Conservation (phyloP, 2,888 invertebrate genomes). For the Dicyrtomina minuta region DNA sequence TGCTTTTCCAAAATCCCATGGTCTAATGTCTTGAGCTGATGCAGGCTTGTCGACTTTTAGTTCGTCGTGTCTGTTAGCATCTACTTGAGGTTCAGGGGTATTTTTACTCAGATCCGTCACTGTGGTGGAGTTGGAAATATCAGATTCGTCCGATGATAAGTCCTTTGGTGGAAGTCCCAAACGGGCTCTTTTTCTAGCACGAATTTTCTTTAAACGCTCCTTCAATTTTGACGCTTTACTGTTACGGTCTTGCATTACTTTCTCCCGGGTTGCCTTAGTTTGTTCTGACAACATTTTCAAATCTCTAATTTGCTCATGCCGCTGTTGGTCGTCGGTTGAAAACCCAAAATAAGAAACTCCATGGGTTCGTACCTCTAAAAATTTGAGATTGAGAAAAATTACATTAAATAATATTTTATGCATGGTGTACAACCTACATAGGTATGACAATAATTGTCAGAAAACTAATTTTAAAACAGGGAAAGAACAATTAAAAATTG, state of each 20-base stretch:
- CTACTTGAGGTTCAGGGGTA: not conserved
- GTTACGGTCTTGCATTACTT: constrained; percentile 61
- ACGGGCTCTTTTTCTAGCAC: constrained; percentile 54
- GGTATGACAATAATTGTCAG: too few relatives aligned
- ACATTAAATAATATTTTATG: too few relatives aligned
- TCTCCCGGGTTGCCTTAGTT: constrained; percentile 65
- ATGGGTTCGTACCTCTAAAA: constrained; percentile 80
- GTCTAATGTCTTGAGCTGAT: constrained; percentile 59
- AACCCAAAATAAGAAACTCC: constrained; percentile 91
- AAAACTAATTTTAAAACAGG: too few relatives aligned
- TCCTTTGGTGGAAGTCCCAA: constrained; percentile 53
- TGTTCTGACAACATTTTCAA: constrained; percentile 70
- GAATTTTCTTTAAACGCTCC: constrained; percentile 58
- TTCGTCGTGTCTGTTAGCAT: not conserved
- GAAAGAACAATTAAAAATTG: too few relatives aligned
- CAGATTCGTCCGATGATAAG: not conserved
- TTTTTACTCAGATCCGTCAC: constrained; percentile 11
- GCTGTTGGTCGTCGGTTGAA: constrained; percentile 77
- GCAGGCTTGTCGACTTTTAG: not conserved
- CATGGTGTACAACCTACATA: too few relatives aligned
- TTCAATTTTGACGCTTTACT: constrained; percentile 55
- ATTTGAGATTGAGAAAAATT: not conserved
- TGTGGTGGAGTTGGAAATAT: not conserved
- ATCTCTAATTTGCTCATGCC: constrained; percentile 77
- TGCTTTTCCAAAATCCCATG: constrained; percentile 74